Evolutionary conservation across 1,140 invertebrate species (phyloP), one percentile per base, ranked within the genome.

Genomic region (Lucilia cuprina): DNA sequence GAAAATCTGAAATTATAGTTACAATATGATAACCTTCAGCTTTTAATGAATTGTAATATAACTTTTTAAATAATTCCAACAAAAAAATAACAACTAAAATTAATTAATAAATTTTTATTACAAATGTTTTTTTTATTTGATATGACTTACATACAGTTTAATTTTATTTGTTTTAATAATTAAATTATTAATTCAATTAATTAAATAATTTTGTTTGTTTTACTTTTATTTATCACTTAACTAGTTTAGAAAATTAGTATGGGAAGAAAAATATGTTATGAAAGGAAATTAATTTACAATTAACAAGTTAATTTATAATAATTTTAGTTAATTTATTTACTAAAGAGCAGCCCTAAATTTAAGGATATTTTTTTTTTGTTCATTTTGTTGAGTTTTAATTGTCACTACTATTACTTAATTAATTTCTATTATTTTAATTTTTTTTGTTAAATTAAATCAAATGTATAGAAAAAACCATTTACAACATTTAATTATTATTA

Each of bases 81-180:
- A 60, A 14, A 60, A 60, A 60, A 2, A n/a, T 14, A 17, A 14
- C 4, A 60, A 60, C 17, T 14, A 60, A 60, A 60, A 60, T 60
- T n/a, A 5, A 60, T 60, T 60, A 60, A 60, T 17, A 60, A 60
- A 17, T 77, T 19, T 55, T 55, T 55, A 55, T 55, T 55, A 55
- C 50, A 55, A 55, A 41, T 41, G 17, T 80, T 80, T 0, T 80
- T 47, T 80, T 30, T 30, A 2, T 30, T 80, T 80, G 77, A 80
- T 80, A 80, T 80, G 77, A 80, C 19, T 80, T 80, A 80, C 77
- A 80, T 80, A 80, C n/a, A 80, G n/a, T 49, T 49, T 70, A 65
- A 35, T 65, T 82, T 55, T 55, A 2, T 13, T 17, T 77, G 35
- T 77, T 41, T n/a, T 75, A 34, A 41, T 41, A 41, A 77, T 8